A percentile compares a stretch with the other conserved stretches of the same genome.
These are phyloP conservation scores for Spisula solida DNA, from an alignment of 2,888 invertebrate species.

Conservation along the genomic window DNA sequence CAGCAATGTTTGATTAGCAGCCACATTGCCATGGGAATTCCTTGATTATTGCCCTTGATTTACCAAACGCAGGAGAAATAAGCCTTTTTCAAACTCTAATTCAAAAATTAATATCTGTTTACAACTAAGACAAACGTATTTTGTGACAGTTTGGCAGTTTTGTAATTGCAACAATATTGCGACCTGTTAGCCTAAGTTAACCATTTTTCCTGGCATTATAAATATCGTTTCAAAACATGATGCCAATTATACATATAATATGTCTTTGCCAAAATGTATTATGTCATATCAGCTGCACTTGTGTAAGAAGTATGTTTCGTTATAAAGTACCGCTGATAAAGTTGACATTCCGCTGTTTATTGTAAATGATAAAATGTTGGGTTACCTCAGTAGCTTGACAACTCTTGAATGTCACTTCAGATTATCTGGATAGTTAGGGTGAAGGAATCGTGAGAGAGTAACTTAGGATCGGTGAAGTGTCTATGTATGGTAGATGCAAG, in stretches of 20 bases:
- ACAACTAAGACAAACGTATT: too few relatives aligned
- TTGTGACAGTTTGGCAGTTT: too few relatives aligned
- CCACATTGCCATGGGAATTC: too few relatives aligned
- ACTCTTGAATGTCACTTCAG: conserved; percentile 4
- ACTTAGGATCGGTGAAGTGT: not conserved
- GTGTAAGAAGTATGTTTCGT: not conserved
- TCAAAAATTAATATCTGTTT: too few relatives aligned
- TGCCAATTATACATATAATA: not conserved
- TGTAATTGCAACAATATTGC: too few relatives aligned
- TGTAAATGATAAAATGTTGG: not conserved
- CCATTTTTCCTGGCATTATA: not conserved
- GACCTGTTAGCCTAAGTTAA: not conserved
- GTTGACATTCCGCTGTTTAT: not conserved
- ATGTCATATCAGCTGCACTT: not conserved
- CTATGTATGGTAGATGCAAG: not conserved
- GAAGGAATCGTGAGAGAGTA: not conserved
- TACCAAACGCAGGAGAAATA: too few relatives aligned
- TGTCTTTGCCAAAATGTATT: not conserved
- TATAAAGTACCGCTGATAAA: not conserved
- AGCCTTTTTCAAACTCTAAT: too few relatives aligned
- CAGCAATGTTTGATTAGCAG: too few relatives aligned
- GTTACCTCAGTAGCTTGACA: not conserved
- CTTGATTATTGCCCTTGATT: too few relatives aligned
- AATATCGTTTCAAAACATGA: not conserved
- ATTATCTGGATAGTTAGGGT: not conserved